These are phyloP conservation scores for Morpho helenor DNA, from an alignment of 2,888 invertebrate genomes.

Conservation along the genomic window DNA sequence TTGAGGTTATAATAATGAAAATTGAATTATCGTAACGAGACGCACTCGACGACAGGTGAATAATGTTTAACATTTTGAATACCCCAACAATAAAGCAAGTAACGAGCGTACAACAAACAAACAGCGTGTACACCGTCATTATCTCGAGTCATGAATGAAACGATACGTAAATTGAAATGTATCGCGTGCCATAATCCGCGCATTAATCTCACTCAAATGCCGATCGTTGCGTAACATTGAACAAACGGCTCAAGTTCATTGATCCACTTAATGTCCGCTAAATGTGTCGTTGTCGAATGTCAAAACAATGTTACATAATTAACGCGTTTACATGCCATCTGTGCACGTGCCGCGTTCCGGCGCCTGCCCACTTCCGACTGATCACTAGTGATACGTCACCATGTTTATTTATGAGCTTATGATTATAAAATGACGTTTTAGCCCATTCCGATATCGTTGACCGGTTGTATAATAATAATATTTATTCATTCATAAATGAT, in stretches of 20 bases:
- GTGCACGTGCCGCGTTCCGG: conserved; percentile 42
- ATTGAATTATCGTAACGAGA: too few species aligned
- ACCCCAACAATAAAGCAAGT: conserved; percentile 5
- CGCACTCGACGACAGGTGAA: not conserved
- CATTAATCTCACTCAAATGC: conserved; percentile 78
- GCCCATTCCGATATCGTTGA: conserved; percentile 71
- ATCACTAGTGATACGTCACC: conserved; percentile 59
- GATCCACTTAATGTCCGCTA: conserved; percentile 76
- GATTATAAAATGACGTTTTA: conserved; percentile 76
- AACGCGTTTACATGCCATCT: conserved; percentile 54
- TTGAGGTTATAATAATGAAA: too few species aligned
- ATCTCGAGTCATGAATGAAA: conserved; percentile 76
- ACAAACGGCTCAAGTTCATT: conserved; percentile 77
- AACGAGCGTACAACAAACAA: conserved; percentile 43
- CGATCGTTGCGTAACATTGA: conserved; percentile 71
- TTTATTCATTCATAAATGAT: conserved; percentile 71
- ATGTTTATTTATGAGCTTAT: conserved; percentile 76
- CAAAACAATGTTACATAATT: conserved; percentile 75
- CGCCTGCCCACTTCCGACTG: conserved; percentile 45
- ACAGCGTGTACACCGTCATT: conserved; percentile 64
- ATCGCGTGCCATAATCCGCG: conserved; percentile 78
- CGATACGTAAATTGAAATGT: conserved; percentile 76
- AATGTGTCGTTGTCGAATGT: conserved; percentile 76
- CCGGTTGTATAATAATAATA: conserved; percentile 69
- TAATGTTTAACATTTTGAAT: not conserved